Base-by-base conservation (phyloP, 2,797 vertebrate genomes). In the Pogoniulus pusillus region DNA sequence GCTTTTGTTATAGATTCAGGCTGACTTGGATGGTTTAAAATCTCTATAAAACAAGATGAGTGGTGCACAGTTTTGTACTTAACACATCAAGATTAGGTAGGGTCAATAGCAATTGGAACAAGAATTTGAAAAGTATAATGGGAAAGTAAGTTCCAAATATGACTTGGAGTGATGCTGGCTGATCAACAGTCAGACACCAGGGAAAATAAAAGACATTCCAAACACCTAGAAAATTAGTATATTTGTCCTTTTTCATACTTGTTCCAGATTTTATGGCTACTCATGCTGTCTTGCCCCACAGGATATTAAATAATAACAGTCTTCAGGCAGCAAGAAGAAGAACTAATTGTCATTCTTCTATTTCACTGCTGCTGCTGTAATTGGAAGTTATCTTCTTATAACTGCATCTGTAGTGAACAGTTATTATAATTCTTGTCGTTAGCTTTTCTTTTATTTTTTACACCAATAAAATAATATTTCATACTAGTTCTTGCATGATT, bases 381-480 rank as follows among this genome's bases (percentile, higher is more conserved):
- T 96, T 96, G 93, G 90, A 97, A 96, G 82, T 94, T 97, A 96
- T 95, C 96, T 96, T 39, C 62, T 71, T 96, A 93, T 97, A 97
- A 97, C 96, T 97, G 92, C 77, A 95, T 96, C 91, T 96, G 95
- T 94, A 94, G 83, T 95, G 87, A 95, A 92, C 84, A 94, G 74
- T 94, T 96, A 97, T 97, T 97, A 95, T 95, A 97, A 96, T 95
- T 96, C 87, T 96, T 98, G 96, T 93, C 83, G 75, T 94, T 96
- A 89, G 24, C 22, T 94, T 96, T 94, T 83, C 59, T 94, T 93
- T 94, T 96, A 96, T 92, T 95, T 95, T 87, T 90, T 69, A 54
- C 79, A 45, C 45, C 65, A 51, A 82, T 91, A 95, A 95, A 95
- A 95, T 85, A 94, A 57, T 83, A 54, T 93, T 93, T 96, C 90